Evolutionary conservation across 2,888 invertebrate species (phyloP), one percentile per base, ranked within the genome.

Genomic region (Diachrysia chrysitis): DNA sequence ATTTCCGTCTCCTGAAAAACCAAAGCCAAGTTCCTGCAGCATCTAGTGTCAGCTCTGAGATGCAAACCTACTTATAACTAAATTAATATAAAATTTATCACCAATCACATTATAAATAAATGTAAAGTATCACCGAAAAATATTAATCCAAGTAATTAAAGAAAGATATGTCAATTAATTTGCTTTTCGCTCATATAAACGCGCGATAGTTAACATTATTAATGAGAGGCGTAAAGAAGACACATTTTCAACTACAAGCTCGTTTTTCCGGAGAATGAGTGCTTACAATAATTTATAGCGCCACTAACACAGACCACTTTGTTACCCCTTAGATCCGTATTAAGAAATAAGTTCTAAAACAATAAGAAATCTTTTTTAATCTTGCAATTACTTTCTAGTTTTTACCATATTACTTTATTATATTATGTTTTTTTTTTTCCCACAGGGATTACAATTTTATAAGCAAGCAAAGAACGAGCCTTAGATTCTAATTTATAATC

Each of bases 121-220:
- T 42, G 7, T 6, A 6, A 16, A 42, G 16, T n/a, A 16, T n/a
- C n/a, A 42, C n/a, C 42, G n/a, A 42, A 1, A 14, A 16, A 0
- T n/a, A 42, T n/a, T 42, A n/a, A 42, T 42, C n/a, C n/a, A n/a
- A 42, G 42, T n/a, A 42, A 42, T 42, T 42, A 42, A 42, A 42
- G 6, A n/a, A n/a, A 42, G n/a, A 42, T n/a, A 42, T 42, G 14
- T 12, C 14, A 42, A 42, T 42, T 42, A 42, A 42, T 42, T 42
- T n/a, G 6, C 7, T 42, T 42, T 16, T n/a, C 42, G 42, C 42
- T 16, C 16, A 29, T 29, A 32, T 2, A 42, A 42, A 42, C n/a
- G 42, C n/a, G n/a, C n/a, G n/a, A 42, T 42, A 42, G 42, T 42
- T n/a, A 42, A 42, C 42, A n/a, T 42, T n/a, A 42, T 42, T 42